These are phyloP conservation scores for Paraescarpia echinospica DNA, from an alignment of 1,140 invertebrate genomes.

Conservation along the genomic window DNA sequence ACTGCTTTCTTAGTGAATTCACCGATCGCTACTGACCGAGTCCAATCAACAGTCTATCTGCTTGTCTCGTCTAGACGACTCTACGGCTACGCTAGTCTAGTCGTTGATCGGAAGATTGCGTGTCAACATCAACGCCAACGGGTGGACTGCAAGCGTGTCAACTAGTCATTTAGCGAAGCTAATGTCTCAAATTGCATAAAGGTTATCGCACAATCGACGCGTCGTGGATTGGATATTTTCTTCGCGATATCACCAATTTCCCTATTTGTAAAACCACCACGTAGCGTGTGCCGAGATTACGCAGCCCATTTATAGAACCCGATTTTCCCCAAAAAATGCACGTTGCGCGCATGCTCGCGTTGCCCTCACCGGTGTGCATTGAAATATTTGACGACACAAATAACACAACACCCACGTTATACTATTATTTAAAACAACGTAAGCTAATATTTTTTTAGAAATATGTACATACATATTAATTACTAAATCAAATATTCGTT, in stretches of 20 bases:
- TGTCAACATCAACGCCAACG: not conserved
- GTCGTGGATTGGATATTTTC: not conserved
- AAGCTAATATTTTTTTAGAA: not conserved
- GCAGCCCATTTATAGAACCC: not conserved
- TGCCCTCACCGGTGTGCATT: not conserved
- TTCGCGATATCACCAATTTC: not conserved
- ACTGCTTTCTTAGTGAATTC: not conserved
- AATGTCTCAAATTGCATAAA: not conserved
- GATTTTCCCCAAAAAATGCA: not conserved
- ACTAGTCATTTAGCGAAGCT: not conserved
- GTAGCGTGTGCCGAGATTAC: not conserved
- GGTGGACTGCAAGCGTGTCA: not conserved
- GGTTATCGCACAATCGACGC: not conserved
- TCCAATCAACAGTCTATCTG: not conserved
- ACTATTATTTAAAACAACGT: too few species aligned
- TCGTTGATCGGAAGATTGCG: too few species aligned
- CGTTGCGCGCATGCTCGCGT: not conserved
- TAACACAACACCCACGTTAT: too few species aligned
- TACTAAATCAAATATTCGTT: not conserved
- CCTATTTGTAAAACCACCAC: not conserved
- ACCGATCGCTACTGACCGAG: not conserved
- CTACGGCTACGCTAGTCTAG: too few species aligned
- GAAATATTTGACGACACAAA: not conserved
- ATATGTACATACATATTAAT: not conserved
- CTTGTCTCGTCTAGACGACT: too few species aligned